Percentiles rank a stretch among this genome's conserved stretches.
Conservation (phyloP, 2,888 invertebrate species). For the Eudasyphora cyanicolor region DNA sequence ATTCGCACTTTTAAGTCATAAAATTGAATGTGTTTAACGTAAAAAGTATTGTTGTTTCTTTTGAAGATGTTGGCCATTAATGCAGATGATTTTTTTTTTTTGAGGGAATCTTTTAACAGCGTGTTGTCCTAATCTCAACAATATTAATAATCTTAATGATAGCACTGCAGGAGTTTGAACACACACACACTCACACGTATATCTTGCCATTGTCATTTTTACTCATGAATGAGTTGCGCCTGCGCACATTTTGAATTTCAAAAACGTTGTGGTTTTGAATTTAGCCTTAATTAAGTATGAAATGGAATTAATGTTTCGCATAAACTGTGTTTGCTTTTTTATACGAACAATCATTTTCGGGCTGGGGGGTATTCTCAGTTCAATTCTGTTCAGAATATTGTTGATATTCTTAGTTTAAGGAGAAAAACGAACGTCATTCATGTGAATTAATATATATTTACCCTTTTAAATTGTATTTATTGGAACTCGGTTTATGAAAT, state of each 20-base stretch:
- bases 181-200: neutral
- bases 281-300: conserved; percentile 47
- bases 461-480: too few species aligned
- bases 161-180: neutral
- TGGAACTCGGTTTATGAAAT: too few species aligned
- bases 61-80: conserved; percentile 35
- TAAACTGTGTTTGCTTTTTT: conserved; percentile 41
- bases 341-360: neutral
- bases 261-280: conserved; percentile 47
- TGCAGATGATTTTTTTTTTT: neutral
- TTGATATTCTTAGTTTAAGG: too few species aligned
- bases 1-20: conserved; percentile 53
- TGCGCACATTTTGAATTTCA: neutral
- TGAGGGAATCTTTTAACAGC: conserved; percentile 44
- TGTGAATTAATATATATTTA: too few species aligned
- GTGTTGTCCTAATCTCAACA: conserved; percentile 55
- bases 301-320: conserved; percentile 46
- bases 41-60: neutral
- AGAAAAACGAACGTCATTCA: too few species aligned
- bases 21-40: conserved; percentile 15
- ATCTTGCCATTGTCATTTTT: neutral
- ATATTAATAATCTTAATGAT: conserved; percentile 55
- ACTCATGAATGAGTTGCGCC: neutral
- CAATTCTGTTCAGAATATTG: too few species aligned
- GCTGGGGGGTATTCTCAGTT: neutral